Conservation (phyloP, 2,888 invertebrate species). For the Aporophyla nigra region DNA sequence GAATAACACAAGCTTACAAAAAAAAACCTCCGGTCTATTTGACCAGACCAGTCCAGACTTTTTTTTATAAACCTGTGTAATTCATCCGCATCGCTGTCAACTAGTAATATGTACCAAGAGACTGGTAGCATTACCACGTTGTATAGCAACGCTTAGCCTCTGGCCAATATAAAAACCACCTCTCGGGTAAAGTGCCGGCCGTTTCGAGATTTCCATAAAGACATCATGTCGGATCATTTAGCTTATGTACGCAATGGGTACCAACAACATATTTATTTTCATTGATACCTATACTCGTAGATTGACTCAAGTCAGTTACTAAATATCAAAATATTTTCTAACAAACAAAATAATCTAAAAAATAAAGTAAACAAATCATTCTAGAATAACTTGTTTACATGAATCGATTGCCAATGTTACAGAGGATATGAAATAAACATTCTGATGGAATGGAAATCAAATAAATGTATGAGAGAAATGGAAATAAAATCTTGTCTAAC, state of each 20-base stretch:
- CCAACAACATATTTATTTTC: not conserved
- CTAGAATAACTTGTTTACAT: not conserved
- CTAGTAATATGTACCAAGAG: no score
- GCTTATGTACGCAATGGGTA: not conserved
- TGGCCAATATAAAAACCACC: no score
- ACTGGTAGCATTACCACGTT: no score
- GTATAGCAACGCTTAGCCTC: no score
- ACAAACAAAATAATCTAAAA: not conserved
- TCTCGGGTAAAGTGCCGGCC: no score
- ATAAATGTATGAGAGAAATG: constrained; percentile 40
- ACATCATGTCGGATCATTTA: not conserved
- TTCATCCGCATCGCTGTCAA: no score
- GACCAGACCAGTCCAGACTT: no score
- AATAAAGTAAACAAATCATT: not conserved
- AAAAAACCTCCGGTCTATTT: no score
- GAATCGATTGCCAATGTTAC: constrained; percentile 24
- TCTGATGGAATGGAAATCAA: constrained; percentile 32
- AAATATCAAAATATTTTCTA: not conserved
- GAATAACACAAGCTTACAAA: no score
- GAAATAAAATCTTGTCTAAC: constrained; percentile 36
- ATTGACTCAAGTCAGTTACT: no score
- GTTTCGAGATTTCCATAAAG: no score
- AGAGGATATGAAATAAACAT: constrained; percentile 29
- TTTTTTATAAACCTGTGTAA: no score
- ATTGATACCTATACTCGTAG: not conserved